Base-by-base conservation (phyloP, 2,888 invertebrate species). In the Pandemis heparana region DNA sequence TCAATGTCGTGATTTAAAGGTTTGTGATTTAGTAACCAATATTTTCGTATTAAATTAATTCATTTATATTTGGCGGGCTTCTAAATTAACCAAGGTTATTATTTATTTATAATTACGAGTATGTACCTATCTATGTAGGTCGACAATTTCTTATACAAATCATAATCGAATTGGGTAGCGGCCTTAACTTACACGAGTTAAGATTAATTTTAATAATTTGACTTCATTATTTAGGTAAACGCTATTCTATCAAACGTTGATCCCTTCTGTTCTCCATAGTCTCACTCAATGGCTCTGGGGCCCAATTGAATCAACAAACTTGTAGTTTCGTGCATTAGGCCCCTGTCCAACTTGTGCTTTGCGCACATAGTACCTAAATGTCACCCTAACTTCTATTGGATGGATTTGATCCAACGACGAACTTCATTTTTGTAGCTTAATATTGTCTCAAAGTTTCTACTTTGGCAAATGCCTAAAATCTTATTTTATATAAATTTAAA, bases 231-330 rank as follows among this genome's bases (percentile, higher is more conserved):
- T 16, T 61, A 53, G 1, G 60, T 68, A 46, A 16, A 23, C 48
- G 10, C 41, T 73, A 73, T 63, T 41, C 41, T 69, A 73, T 16
- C 12, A 56, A 56, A 67, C 51, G 16, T 73, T 73, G 73, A 69
- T 73, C 73, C 73, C 73, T 69, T 69, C 59, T 43, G 23, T 63
- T 56, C n/a, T 63, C 46, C 41, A 38, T 71, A 67, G 72, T 67
- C 66, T 63, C 72, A 63, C 66, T 63, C 72, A 63, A 56, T 56
- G 12, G 10, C 39, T 48, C 18, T 48, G 48, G 41, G 46, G 38
- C 4, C 53, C 61, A 43, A 10, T 32, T 39, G 6, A 12, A 41
- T 12, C 32, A 32, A 63, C n/a, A 12, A 23, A 23, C 56, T 23
- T 23, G 56, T 56, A 56, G 6, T 12, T 56, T 56, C 12, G 56